These are phyloP conservation scores for Labia minor DNA, from an alignment of 2,888 invertebrate species.

Conservation along the genomic window DNA sequence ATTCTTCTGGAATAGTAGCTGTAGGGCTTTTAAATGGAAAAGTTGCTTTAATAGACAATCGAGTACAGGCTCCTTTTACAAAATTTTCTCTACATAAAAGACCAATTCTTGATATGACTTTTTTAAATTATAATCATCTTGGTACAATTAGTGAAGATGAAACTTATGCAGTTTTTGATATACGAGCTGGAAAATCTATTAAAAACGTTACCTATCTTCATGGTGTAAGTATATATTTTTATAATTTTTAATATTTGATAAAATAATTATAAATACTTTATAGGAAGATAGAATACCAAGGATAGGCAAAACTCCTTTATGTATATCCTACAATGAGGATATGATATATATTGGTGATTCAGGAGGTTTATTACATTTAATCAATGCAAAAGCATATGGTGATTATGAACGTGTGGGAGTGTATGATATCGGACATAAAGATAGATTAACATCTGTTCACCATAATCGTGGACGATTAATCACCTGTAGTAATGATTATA, in stretches of 20 bases:
- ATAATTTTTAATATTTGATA: too few species aligned
- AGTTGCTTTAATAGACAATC: constrained; percentile 43
- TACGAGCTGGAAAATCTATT: constrained; percentile 29
- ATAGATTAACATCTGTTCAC: constrained; percentile 33
- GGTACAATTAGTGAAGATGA: constrained; percentile 49
- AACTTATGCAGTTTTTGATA: constrained; percentile 47
- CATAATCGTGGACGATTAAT: constrained; percentile 33
- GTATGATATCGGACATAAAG: constrained; percentile 29
- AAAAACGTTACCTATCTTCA: neutral
- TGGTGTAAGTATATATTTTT: neutral
- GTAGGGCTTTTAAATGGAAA: constrained; percentile 21
- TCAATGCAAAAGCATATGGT: constrained; percentile 23
- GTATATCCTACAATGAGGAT: constrained; percentile 23
- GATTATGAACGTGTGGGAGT: constrained; percentile 20
- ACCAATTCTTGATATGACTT: constrained; percentile 39
- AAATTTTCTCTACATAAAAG: constrained; percentile 44
- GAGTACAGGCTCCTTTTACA: constrained; percentile 30
- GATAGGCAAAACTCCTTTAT: constrained; percentile 20
- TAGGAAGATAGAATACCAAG: neutral
- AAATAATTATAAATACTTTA: too few species aligned
- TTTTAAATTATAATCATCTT: constrained; percentile 38
- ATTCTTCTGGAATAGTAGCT: constrained; percentile 7
- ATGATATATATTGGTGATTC: constrained; percentile 26
- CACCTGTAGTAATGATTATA: constrained; percentile 34
- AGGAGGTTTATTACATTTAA: constrained; percentile 24